Base-by-base conservation (phyloP, 2,113 vertebrate species). In the Crotophaga sulcirostris region DNA sequence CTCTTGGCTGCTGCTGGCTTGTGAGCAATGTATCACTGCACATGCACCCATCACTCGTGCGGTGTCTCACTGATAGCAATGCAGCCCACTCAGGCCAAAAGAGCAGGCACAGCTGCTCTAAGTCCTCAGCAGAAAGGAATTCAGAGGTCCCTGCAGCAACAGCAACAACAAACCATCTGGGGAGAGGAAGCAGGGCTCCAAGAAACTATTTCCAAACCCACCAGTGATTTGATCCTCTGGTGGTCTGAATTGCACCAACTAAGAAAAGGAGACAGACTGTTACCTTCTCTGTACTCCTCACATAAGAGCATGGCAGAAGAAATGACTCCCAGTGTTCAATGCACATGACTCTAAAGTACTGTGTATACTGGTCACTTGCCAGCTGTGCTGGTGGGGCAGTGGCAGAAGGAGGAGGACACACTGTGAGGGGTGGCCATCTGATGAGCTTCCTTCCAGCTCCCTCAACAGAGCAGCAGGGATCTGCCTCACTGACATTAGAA, bases 371-470 rank as follows among this genome's bases (percentile, higher is more conserved):
- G 40, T 54, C 49, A 44, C 54, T 33, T n/a, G 3, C 7, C 24
- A 59, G 49, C 24, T 82, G 66, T 29, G 6, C 47, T 9, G 1
- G 0, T 7, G 5, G 33, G 36, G 28, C 1, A 55, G 73, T 5
- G 24, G 31, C 31, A 84, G 38, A 10, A 77, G 38, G 1, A 77
- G 36, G 9, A 77, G 31, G 24, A 55, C 38, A 38, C 34, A 13
- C 3, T 4, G 6, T 3, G 28, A 88, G n/a, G 44, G 13, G 4
- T 0, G 0, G 2, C 1, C 28, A 18, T 51, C 21, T 2, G 1
- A 42, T 28, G 24, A 72, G 38, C n/a, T 66, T 25, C 74, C 38
- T 34, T 40, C 34, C 58, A 73, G 21, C 40, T 85, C 51, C 49
- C 21, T 3, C 18, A n/a, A 3, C 2, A 1, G 38, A 38, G 51